Base-by-base conservation (phyloP, 2,797 vertebrate genomes). In the Labroides dimidiatus region DNA sequence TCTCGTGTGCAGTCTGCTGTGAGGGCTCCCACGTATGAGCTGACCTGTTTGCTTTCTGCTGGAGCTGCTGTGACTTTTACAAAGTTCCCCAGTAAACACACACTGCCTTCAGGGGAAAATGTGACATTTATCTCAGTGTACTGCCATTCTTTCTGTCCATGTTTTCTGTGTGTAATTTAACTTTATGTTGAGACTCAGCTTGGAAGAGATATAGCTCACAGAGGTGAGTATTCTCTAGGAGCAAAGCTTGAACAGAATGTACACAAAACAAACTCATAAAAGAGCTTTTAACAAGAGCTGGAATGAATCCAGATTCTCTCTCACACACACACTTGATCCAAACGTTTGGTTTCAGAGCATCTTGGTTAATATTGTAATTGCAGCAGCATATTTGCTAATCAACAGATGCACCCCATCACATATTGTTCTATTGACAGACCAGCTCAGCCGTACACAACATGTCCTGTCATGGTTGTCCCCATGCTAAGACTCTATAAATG, bases 1-100 rank as follows among this genome's bases (percentile, higher is more conserved):
- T 89, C 84, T 88, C 83, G 88, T 86, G 88, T 87, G 85, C 85
- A 84, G 68, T 75, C 63, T 84, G 80, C 78, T 66, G 83, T 69
- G 76, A 84, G 84, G 78, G 68, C 84, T 67, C 67, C 84, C 81
- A 78, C 82, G 76, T 64, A 74, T 67, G 58, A 60, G 33, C 79
- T 69, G 37, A 83, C 90, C 88, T 72, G 69, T 86, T 72, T 89
- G 88, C 90, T 93, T 90, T 90, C 84, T 87, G 87, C 88, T 85
- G 45, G 77, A 78, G 73, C 87, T 87, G 82, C 77, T 72, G 8
- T 85, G 84, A 90, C 89, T 90, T 90, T 91, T 80, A 85, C 84
- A 90, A 84, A 86, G 87, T 87, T 87, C 69, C 72, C 65, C 82
- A 60, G 80, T 86, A 90, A 92, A 90, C 90, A 87, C 78, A 77